Percentiles rank a stretch among this genome's conserved stretches.
Evolutionary conservation across 2,888 invertebrate genomes (phyloP).

Genomic region (Lithophane semibrunnea): DNA sequence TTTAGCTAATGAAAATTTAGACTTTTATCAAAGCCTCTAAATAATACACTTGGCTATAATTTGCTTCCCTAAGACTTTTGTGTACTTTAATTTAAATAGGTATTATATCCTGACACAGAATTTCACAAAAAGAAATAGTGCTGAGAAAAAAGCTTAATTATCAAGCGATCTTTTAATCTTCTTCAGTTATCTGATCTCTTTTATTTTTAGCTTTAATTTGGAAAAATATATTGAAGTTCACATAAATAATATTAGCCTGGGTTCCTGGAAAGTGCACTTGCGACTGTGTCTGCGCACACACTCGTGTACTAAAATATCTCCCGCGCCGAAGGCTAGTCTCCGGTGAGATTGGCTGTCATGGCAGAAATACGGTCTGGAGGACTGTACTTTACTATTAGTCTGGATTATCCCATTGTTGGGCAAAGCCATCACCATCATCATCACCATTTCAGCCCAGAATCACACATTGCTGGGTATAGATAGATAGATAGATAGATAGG

Average conservation of each 20-base stretch:
- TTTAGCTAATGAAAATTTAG: slow-evolving; percentile 45
- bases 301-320: too few relatives aligned
- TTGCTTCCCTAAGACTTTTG: slow-evolving; percentile 12
- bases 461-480: background rate
- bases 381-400: background rate
- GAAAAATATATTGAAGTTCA: background rate
- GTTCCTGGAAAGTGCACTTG: too few relatives aligned
- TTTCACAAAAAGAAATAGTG: background rate
- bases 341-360: too few relatives aligned
- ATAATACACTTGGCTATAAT: slow-evolving; percentile 42
- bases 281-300: too few relatives aligned
- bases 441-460: background rate
- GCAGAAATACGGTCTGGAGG: too few relatives aligned
- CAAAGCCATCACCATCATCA: background rate
- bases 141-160: background rate
- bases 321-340: too few relatives aligned
- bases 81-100: slow-evolving; percentile 11
- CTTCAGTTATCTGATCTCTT: background rate
- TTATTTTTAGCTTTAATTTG: too few relatives aligned
- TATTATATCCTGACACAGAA: background rate
- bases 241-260: background rate
- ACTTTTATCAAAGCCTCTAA: slow-evolving; percentile 42
- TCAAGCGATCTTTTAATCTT: background rate
- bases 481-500: too few relatives aligned
- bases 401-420: background rate